These are phyloP conservation scores for Alca torda DNA, from an alignment of 2,797 vertebrate genomes.

Conservation along the genomic window DNA sequence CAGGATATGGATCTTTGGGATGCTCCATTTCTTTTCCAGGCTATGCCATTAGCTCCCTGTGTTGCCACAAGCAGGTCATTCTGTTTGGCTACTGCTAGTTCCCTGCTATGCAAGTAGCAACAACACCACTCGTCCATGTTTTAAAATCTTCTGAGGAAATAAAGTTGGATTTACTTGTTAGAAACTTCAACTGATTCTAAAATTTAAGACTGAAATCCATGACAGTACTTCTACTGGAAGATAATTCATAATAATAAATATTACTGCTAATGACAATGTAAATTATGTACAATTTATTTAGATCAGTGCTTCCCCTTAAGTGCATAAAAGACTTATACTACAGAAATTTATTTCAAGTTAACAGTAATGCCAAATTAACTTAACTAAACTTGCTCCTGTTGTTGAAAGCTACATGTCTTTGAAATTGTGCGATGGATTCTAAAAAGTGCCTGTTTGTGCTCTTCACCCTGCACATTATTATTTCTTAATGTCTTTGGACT, in stretches of 20 bases:
- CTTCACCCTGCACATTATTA: background rate
- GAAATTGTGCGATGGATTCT: background rate
- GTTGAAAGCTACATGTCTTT: background rate
- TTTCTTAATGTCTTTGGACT: background rate
- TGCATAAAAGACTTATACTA: background rate
- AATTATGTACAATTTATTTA: background rate
- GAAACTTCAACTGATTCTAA: background rate
- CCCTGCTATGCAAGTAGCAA: background rate
- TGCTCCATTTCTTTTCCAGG: conserved; percentile 40
- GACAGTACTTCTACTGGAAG: background rate
- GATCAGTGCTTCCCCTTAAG: background rate
- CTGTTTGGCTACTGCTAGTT: background rate
- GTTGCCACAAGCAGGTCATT: background rate
- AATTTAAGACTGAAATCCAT: background rate
- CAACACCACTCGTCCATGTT: background rate
- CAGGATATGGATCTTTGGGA: background rate
- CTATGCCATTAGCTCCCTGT: background rate
- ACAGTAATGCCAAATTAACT: background rate
- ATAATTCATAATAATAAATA: background rate
- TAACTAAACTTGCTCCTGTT: background rate
- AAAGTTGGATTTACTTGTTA: background rate
- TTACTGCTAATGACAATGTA: background rate
- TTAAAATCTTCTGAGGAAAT: background rate
- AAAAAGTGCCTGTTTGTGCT: background rate
- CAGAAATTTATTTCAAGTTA: background rate